Base-by-base conservation (phyloP, 2,888 invertebrate genomes). In the Eupithecia centaureata region DNA sequence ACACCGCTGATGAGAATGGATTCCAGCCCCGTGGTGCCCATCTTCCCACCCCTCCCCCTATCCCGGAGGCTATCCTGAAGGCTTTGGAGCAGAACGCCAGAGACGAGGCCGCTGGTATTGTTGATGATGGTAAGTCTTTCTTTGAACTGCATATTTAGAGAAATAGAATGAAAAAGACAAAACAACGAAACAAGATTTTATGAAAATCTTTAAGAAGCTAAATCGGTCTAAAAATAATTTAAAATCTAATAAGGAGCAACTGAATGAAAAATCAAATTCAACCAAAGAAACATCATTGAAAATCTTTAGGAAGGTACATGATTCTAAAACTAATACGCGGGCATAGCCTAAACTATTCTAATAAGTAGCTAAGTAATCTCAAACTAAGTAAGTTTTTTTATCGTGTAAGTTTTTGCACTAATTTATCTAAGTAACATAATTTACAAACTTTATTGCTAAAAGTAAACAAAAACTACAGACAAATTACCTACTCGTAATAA, bases 1-100 rank as follows among this genome's bases (percentile, higher is more conserved):
- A 93, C 82, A 93, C 92, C 47, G 93, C 92, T 84, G 93, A 93
- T 59, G 92, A 93, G 85, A 93, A 93, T 72, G 93, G 93, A 8
- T 93, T 78, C 87, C 87, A 86, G 78, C 92, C 93, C 66, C 87
- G 83, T 76, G 93, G 93, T 61, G 92, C 92, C 61, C 93, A 93
- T 77, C 79, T 93, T 59, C 94, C 94, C 67, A 92, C 93, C 52
- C 94, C 87, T 74, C 93, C 93, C 30, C 93, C 93, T 52, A 93
- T 92, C 81, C 93, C 93, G 0, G 93, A 92, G 69, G 93, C 83
- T 12, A 92, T 91, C 85, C 78, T 94, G 80, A 93, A 90, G 78
- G 88, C 90, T 42, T 69, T 93, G 86, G 92, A 93, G 70, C 93
- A 93, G 83, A 93, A 93, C 81, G 93, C 93, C 61, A 89, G 92